Evolutionary conservation across 2,113 vertebrate species (phyloP).

Genomic region (Natator depressus): DNA sequence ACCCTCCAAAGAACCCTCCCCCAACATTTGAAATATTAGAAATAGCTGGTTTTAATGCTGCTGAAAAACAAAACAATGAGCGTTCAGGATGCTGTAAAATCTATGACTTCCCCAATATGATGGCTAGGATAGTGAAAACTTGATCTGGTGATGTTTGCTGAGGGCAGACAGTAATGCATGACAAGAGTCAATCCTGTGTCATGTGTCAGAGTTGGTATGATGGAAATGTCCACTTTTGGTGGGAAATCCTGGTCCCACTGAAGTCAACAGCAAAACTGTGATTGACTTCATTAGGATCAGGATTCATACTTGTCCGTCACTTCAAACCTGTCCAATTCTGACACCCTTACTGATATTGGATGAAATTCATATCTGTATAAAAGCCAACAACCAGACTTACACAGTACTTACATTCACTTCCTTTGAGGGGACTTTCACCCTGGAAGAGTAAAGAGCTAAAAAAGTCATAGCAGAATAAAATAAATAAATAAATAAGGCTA

Average conservation of each 20-base stretch:
- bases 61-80: background rate
- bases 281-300: background rate
- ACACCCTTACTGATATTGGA: background rate
- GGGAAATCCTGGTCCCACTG: background rate
- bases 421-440: background rate
- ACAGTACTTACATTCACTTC: background rate
- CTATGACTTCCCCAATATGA: background rate
- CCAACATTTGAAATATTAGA: background rate
- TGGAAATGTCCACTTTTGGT: background rate
- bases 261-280: background rate
- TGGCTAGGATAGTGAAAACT: background rate
- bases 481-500: background rate
- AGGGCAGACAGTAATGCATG: accelerated
- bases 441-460: background rate
- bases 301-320: background rate
- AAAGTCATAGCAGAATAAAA: background rate
- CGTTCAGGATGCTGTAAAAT: background rate
- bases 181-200: background rate
- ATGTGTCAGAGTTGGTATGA: background rate
- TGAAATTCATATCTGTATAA: background rate
- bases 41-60: background rate
- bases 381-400: background rate
- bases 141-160: background rate
- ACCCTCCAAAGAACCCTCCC: background rate
- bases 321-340: no score